Percentiles rank a stretch among this genome's conserved stretches.
Evolutionary conservation across 2,113 vertebrate species (phyloP).

Genomic region (Tautogolabrus adspersus): DNA sequence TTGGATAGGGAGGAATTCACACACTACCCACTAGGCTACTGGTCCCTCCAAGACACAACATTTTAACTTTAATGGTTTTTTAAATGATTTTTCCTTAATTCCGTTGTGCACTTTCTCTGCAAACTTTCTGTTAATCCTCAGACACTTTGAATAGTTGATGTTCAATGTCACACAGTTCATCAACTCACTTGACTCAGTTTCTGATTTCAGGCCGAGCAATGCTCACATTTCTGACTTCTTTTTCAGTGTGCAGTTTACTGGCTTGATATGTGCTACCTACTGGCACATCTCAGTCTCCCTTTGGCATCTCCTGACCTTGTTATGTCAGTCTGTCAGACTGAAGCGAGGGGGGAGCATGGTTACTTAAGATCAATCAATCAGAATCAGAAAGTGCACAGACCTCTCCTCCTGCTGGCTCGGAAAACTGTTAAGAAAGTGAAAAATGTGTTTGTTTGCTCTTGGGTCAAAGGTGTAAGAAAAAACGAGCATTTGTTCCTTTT

Average conservation of each 20-base stretch:
- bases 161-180: neutral
- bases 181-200: neutral
- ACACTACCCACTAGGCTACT: no score
- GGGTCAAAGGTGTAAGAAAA: constrained; percentile 37
- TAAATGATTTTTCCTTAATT: no score
- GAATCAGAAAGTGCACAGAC: constrained; percentile 47
- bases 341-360: constrained; percentile 48
- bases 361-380: constrained; percentile 64
- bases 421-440: neutral
- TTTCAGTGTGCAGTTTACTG: constrained; percentile 30
- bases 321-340: constrained; percentile 66
- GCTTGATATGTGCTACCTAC: constrained; percentile 45
- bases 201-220: neutral
- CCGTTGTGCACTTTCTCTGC: no score
- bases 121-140: no score
- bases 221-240: constrained; percentile 7
- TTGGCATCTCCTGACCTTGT: constrained; percentile 72
- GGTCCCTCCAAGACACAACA: no score
- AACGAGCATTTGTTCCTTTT: neutral
- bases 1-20: no score
- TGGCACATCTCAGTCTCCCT: constrained; percentile 60
- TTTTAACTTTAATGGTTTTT: no score
- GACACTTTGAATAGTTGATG: no score
- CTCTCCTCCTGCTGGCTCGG: constrained; percentile 23
- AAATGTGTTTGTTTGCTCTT: constrained; percentile 13